These are phyloP conservation scores for Cynaeus angustus DNA, from an alignment of 2,888 invertebrate genomes.

Conservation along the genomic window DNA sequence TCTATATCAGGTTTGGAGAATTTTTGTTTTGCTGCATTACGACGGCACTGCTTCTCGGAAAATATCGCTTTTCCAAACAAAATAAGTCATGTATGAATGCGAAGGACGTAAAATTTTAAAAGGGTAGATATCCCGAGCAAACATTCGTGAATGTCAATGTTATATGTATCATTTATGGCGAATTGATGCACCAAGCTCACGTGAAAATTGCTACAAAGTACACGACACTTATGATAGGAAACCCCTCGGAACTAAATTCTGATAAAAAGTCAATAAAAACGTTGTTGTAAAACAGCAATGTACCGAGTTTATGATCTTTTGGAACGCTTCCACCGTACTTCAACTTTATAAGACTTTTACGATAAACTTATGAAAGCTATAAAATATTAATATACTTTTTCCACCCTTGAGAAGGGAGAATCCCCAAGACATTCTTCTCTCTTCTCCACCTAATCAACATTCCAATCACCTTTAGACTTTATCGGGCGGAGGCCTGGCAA, in stretches of 20 bases:
- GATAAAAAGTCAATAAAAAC: constrained; percentile 62
- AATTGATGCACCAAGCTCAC: constrained; percentile 26
- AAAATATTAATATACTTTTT: constrained; percentile 66
- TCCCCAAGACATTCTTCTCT: constrained; percentile 59
- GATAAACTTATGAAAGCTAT: constrained; percentile 63
- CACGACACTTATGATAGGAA: constrained; percentile 51
- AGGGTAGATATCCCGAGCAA: constrained; percentile 18
- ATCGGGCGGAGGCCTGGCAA: constrained; percentile 67
- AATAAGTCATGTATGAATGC: constrained; percentile 33
- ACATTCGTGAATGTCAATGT: constrained; percentile 22
- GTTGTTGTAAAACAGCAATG: constrained; percentile 59
- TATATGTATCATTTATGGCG: constrained; percentile 28
- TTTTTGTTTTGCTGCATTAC: constrained; percentile 45
- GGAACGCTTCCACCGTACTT: constrained; percentile 57
- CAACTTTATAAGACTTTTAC: constrained; percentile 64
- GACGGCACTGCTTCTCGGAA: constrained; percentile 32
- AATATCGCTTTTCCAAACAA: constrained; percentile 21
- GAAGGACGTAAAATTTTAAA: constrained; percentile 27
- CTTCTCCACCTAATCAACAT: constrained; percentile 70
- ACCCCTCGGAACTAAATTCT: constrained; percentile 55
- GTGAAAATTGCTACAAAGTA: constrained; percentile 56
- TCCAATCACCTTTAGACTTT: constrained; percentile 71
- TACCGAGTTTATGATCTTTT: constrained; percentile 60
- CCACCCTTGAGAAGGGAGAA: constrained; percentile 48
- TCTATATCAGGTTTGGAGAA: constrained; percentile 59